Evolutionary conservation across 2,888 invertebrate genomes (phyloP), one percentile per base, ranked within the genome.

Genomic region (Cheilosia soror): DNA sequence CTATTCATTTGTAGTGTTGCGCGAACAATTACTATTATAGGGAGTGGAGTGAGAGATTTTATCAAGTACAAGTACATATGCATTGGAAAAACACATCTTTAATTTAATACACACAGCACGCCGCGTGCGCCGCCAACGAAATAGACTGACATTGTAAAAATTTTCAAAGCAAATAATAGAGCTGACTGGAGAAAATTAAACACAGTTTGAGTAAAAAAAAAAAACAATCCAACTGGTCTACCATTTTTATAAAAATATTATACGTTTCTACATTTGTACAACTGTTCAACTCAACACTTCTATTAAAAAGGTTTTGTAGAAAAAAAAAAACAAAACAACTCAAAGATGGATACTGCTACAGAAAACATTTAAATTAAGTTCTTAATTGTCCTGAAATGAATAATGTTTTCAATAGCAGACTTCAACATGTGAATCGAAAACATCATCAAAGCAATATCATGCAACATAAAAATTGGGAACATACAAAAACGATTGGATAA

Each of bases 1-100:
- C 58, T 29, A 63, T 55, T 75, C 44, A 58, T 65, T 77, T 72
- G 29, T 53, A 60, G 29, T 63, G 15, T 53, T 60, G 33, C 77
- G 51, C 71, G 53, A 60, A 62, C 82, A 77, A 77, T 66, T 29
- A 20, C 66, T 68, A 58, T 65, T 76, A 29, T 31, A 31, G 57
- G 55, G 40, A 42, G 57, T 29, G 27, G 27, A 51, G 51, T 13
- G 25, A 42, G 5, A 57, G 68, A 73, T 83, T 63, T 78, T 83
- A 83, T 83, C 78, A 71, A 75, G 0, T 55, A 37, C 42, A 78
- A 57, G 60, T 66, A n/a, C 47, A 55, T 62, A 66, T 82, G 71
- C 65, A 60, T 63, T 60, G 7, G 27, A 71, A 82, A 65, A 6
- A 62, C 15, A 77, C 57, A 60, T 65, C 55, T 76, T 69, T 5